Evolutionary conservation across 2,888 invertebrate genomes (phyloP).

Genomic region (Bembecia ichneumoniformis): DNA sequence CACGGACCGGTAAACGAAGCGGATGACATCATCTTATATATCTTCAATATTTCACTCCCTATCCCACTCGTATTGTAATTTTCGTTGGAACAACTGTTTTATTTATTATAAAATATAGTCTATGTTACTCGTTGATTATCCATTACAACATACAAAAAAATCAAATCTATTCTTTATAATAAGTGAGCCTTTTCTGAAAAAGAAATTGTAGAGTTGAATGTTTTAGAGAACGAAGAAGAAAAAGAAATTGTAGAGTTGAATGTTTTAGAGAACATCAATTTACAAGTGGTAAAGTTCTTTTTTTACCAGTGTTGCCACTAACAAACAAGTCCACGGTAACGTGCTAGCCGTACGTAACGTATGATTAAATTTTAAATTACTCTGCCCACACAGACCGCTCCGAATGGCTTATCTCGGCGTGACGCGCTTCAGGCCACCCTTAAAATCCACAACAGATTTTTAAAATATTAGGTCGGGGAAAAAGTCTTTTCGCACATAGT

Average conservation of each 20-base stretch:
- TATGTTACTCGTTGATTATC: too few relatives aligned
- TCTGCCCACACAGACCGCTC: conserved; percentile 34
- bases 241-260: not conserved
- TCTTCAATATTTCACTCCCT: too few relatives aligned
- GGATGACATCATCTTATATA: too few relatives aligned
- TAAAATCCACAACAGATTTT: conserved; percentile 21
- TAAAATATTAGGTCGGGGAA: conserved; percentile 21
- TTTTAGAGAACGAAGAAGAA: not conserved
- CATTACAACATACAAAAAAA: too few relatives aligned
- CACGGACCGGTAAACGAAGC: too few relatives aligned
- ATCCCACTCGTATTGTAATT: too few relatives aligned
- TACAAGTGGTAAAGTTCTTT: not conserved
- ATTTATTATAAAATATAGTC: too few relatives aligned
- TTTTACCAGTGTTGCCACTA: not conserved
- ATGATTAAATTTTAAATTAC: conserved; percentile 52
- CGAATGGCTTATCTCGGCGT: conserved; percentile 29
- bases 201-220: not conserved
- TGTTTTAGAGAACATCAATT: not conserved
- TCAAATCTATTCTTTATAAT: too few relatives aligned
- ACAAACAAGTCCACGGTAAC: not conserved
- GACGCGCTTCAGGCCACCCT: conserved; percentile 23
- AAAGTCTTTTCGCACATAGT: too few relatives aligned
- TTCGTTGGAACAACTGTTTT: too few relatives aligned
- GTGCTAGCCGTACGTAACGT: conserved; percentile 27
- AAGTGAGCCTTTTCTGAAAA: too few relatives aligned